Base-by-base conservation (phyloP, 2,113 vertebrate genomes). In the Bucco capensis region DNA sequence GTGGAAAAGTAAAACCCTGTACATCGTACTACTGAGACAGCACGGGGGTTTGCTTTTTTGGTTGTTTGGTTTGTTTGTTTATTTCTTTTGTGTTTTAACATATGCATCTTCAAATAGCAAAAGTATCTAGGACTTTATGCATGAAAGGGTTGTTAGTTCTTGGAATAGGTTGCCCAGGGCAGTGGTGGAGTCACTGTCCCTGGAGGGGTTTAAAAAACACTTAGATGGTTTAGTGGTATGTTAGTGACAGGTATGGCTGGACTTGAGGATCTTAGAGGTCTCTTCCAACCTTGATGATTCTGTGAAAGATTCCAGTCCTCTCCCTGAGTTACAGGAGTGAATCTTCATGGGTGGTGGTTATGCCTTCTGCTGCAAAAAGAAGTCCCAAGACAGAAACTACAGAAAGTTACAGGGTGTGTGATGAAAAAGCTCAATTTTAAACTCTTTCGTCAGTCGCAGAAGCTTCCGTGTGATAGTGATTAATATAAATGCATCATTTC, bases 341-440 rank as follows among this genome's bases (percentile, higher is more conserved):
- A 14, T 53, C 5, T 77, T 77, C 19, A 47, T 2, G 5, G 7
- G 17, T 17, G 4, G 1, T 37, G 1, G 3, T 14, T 65, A 4
- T 25, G 12, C 8, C 3, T 54, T 47, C 31, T 61, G 16, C 38
- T 64, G 30, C 12, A 65, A 49, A 83, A 81, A 61, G 8, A 44
- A 9, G 7, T 7, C 10, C 5, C 24, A 24, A 18, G 9, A 77
- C 19, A 70, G 9, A 51, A 10, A 53, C 14, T 42, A 51, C 12
- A 42, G 28, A 56, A 83, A 47, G 8, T 64, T 38, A 23, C 6
- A 28, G 12, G 30, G 7, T 24, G 3, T 79, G 7, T 44, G 16
- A 40, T 47, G 12, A 61, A 13, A 88, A 8, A 81, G 2, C 3
- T 70, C 16, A 70, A 27, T 57, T 64, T 80, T 76, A 72, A 83